phyloP scores from a whole-genome alignment of 1,140 invertebrate genomes.

The Zaprionus gabonicus region DNA sequence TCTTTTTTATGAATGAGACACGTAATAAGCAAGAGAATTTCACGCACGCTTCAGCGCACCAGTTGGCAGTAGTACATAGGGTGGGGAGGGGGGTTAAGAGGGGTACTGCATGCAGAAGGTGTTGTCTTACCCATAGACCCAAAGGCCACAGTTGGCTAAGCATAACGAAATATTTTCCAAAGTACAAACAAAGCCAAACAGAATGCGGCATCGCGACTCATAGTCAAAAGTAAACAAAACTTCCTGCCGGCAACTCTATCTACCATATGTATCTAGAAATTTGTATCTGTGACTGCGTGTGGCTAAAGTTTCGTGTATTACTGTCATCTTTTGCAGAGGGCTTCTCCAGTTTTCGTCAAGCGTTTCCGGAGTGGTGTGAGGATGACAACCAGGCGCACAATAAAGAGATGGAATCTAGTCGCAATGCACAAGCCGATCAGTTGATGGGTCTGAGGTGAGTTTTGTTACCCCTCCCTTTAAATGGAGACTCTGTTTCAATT shows the following conservation, averaged over 20 bases:
- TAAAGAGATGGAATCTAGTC: constrained; percentile 84
- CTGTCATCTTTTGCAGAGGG: constrained; percentile 89
- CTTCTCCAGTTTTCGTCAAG: constrained; percentile 91
- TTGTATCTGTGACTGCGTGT: constrained; percentile 27
- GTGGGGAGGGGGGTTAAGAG: background rate
- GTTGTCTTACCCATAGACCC: constrained; percentile 71
- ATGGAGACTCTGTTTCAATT: background rate
- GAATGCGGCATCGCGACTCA: constrained; percentile 21
- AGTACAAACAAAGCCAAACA: no score
- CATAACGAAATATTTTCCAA: constrained; percentile 67
- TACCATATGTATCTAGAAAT: constrained; percentile 20
- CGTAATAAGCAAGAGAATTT: constrained; percentile 61
- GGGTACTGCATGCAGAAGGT: constrained; percentile 32
- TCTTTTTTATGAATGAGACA: constrained; percentile 67
- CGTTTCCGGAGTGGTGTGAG: constrained; percentile 95
- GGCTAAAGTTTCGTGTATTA: constrained; percentile 44
- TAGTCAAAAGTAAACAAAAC: constrained; percentile 45
- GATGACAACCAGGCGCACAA: constrained; percentile 83
- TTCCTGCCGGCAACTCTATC: background rate
- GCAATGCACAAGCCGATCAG: constrained; percentile 84
- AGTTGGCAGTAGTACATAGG: no score
- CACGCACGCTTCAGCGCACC: constrained; percentile 62
- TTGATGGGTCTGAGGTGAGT: constrained; percentile 85
- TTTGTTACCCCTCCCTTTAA: background rate
- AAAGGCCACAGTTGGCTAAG: constrained; percentile 73